Conservation (phyloP, 2,797 vertebrate genomes). For the Crypturellus tataupa region DNA sequence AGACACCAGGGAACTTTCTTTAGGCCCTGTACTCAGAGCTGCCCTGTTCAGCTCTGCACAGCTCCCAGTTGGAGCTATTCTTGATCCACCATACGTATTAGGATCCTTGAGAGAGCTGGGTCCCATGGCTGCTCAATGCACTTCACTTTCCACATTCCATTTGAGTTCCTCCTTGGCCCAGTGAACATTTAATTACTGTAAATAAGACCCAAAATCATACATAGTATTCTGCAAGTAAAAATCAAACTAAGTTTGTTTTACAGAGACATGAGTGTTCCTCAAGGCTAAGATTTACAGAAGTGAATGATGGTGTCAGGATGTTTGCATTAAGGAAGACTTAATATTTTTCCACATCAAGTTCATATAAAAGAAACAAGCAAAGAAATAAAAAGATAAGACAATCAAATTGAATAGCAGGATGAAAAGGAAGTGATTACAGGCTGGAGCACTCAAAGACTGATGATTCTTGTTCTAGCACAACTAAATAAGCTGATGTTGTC, state of each 20-base stretch:
- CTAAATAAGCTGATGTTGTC: background rate
- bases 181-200: background rate
- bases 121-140: too few relatives aligned
- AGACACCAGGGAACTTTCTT: background rate
- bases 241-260: background rate
- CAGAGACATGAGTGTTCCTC: background rate
- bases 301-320: background rate
- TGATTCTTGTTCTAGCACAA: background rate
- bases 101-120: background rate
- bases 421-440: background rate
- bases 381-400: background rate
- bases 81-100: background rate
- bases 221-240: background rate
- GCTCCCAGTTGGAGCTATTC: background rate
- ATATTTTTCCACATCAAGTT: background rate
- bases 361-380: background rate
- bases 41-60: background rate
- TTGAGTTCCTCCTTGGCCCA: background rate
- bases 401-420: conserved; percentile 22
- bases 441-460: background rate
- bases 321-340: background rate
- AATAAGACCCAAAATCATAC: background rate
- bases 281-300: background rate
- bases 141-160: background rate
- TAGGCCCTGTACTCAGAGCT: background rate